Percentiles rank a stretch among this genome's conserved stretches.
Conservation (phyloP, 2,113 vertebrate genomes). For the Phyllostomus hastatus region DNA sequence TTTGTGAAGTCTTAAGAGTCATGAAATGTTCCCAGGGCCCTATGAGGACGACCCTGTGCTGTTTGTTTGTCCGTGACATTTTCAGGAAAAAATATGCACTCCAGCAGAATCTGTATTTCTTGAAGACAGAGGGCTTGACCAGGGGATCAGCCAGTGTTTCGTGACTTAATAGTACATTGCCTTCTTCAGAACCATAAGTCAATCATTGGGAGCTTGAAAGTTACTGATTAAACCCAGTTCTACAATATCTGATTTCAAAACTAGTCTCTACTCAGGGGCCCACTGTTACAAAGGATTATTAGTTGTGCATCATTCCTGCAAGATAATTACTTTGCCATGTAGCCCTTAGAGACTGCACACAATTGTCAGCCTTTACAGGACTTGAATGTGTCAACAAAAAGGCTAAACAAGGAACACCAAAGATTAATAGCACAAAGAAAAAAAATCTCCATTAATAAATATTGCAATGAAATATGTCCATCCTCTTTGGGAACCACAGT, state of each 20-base stretch:
- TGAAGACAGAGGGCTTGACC: not conserved
- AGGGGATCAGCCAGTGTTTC: not conserved
- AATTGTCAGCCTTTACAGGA: conserved; percentile 43
- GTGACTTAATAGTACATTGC: not conserved
- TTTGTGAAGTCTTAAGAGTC: not conserved
- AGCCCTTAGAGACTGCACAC: conserved; percentile 35
- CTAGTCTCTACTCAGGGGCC: not conserved
- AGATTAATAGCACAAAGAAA: conserved; percentile 43
- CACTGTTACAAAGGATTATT: conserved; percentile 42
- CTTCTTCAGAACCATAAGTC: conserved; percentile 5
- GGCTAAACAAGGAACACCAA: not conserved
- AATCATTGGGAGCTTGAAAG: conserved; percentile 27
- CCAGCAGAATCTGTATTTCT: conserved; percentile 24
- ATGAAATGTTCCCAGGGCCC: not conserved
- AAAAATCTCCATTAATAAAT: conserved; percentile 37
- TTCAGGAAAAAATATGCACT: conserved; percentile 24
- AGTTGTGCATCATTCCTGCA: conserved; percentile 65
- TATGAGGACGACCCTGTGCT: not conserved
- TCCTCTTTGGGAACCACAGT: not conserved
- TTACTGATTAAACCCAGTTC: not conserved
- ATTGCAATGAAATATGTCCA: not conserved
- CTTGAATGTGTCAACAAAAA: not conserved
- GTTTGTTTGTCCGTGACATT: conserved; percentile 11
- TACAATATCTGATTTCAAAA: not conserved
- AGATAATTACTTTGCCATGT: conserved; percentile 56